phyloP scores from a whole-genome alignment of 2,113 vertebrate species.

The Hyla sarda region DNA sequence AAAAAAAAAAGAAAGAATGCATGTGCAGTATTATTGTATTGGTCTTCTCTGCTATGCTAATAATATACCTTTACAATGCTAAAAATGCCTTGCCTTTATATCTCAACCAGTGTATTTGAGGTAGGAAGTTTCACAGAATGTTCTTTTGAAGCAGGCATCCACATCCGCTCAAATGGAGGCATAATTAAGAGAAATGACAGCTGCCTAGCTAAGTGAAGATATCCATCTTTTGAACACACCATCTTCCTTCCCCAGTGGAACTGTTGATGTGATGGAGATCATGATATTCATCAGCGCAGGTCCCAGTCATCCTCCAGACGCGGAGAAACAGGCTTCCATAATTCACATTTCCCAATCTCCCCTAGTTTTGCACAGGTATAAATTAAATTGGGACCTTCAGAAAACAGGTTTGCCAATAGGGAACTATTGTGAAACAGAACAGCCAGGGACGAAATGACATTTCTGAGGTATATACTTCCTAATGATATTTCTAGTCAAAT shows the following conservation, averaged over 20 bases:
- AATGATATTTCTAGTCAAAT: slow-evolving; percentile 33
- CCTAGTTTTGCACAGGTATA: slow-evolving; percentile 50
- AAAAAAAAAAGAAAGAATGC: too few species aligned
- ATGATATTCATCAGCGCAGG: slow-evolving; percentile 57
- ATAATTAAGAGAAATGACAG: slow-evolving; percentile 61
- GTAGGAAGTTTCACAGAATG: slow-evolving; percentile 19
- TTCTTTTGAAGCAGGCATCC: slow-evolving; percentile 49
- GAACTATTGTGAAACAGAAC: slow-evolving; percentile 52
- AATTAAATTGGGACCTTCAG: slow-evolving; percentile 58
- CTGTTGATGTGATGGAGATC: slow-evolving; percentile 54
- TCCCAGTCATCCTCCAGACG: slow-evolving; percentile 49
- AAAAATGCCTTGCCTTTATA: slow-evolving; percentile 23
- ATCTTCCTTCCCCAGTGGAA: slow-evolving; percentile 58
- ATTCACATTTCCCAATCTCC: slow-evolving; percentile 56
- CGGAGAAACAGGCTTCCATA: slow-evolving; percentile 44
- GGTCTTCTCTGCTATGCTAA: slow-evolving; percentile 15
- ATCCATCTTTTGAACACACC: slow-evolving; percentile 55
- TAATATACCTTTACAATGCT: slow-evolving; percentile 9
- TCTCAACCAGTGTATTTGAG: slow-evolving; percentile 27
- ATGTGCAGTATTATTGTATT: neutral
- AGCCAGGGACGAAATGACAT: slow-evolving; percentile 38
- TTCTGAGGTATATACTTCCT: slow-evolving; percentile 3
- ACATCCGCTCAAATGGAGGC: slow-evolving; percentile 35
- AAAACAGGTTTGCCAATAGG: slow-evolving; percentile 43
- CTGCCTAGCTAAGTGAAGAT: slow-evolving; percentile 57